Evolutionary conservation across 2,113 vertebrate genomes (phyloP), one percentile per base, ranked within the genome.

Genomic region (Pan paniscus): DNA sequence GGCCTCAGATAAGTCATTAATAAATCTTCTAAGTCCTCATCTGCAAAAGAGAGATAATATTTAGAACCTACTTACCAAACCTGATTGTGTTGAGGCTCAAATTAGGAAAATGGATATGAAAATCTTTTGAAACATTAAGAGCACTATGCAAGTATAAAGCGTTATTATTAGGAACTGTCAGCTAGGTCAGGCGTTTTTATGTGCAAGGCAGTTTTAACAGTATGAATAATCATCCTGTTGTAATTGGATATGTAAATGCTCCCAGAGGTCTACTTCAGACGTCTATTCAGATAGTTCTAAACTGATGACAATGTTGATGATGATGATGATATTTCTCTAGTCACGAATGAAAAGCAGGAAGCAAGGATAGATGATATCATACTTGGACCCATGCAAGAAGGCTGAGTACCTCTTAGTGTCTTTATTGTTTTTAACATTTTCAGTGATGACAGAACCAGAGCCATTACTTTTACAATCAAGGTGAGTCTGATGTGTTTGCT

Each of bases 191-290:
- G 96, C 46, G 61, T 94, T 96, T 96, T 96, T 67, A 93, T 90
- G 55, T 55, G 57, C 32, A 64, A 95, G 80, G 84, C 90, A 95
- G 90, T 94, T 96, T 96, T 95, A 96, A 90, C 25, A 32, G 61
- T 73, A 88, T 96, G 89, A 97, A 95, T 96, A 96, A 96, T 97
- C 92, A 95, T 67, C 59, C n/a, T 55, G 30, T 81, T 83, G 92
- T 98, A 97, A 97, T 89, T 97, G 95, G 84, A 95, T 96, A 90
- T 95, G 90, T 94, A 97, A 98, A 97, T 96, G 80, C 8, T 89
- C 95, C 95, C 96, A 61, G 80, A 89, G 95, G 95, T 57, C 96
- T 93, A 38, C 68, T 92, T 94, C 94, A 81, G 88, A 30, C 67
- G 64, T 89, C 92, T 83, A 79, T 95, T 97, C 57, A 70, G 86